These are phyloP conservation scores for Gari tellinella DNA, from an alignment of 2,888 invertebrate genomes.

Conservation along the genomic window DNA sequence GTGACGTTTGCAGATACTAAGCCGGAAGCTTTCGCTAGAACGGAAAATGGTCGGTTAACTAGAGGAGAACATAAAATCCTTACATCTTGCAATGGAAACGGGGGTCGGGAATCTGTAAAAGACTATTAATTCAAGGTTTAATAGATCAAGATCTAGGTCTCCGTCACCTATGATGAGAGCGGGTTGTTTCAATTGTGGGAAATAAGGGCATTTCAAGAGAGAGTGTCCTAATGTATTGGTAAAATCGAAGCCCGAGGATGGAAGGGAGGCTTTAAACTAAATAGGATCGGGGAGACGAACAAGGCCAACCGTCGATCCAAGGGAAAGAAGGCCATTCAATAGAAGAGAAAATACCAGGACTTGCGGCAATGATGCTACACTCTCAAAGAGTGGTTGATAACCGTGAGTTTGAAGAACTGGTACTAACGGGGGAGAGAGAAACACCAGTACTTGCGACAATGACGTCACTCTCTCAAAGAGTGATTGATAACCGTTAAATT, in stretches of 20 bases:
- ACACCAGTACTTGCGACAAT: no score
- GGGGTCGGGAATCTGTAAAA: neutral
- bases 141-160: neutral
- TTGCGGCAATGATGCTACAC: no score
- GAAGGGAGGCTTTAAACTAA: slow-evolving; percentile 13
- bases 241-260: neutral
- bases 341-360: no score
- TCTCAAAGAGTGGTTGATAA: no score
- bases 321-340: no score
- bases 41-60: no score
- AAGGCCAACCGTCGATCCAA: slow-evolving; percentile 18
- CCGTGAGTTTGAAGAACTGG: no score
- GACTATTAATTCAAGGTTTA: neutral
- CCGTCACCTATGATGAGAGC: neutral
- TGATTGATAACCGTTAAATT: neutral
- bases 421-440: no score
- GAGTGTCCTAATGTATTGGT: slow-evolving; percentile 7
- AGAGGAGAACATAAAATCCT: no score
- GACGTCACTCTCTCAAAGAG: no score
- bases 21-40: no score
- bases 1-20: no score
- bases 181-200: neutral
- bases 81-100: neutral
- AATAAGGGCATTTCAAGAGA: slow-evolving; percentile 3
- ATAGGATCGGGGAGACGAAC: slow-evolving; percentile 14